phyloP scores from a whole-genome alignment of 1,140 invertebrate species.

The Eulimnadia texana region DNA sequence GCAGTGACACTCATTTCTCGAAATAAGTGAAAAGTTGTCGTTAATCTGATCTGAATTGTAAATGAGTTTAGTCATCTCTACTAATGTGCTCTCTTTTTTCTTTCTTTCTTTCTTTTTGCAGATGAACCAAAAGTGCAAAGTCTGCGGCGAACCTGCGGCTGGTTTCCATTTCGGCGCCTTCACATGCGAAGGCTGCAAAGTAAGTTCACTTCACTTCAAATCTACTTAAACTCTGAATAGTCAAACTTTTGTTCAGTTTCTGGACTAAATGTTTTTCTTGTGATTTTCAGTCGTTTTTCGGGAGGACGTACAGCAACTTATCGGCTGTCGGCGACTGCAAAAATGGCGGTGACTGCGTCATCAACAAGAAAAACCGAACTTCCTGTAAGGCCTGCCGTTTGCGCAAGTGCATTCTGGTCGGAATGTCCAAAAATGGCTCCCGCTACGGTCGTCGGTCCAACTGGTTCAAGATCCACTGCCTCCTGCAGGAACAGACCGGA shows the following conservation, averaged over 20 bases:
- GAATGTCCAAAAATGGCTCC: slow-evolving; percentile 38
- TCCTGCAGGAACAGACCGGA: slow-evolving; percentile 27
- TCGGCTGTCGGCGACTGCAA: slow-evolving; percentile 30
- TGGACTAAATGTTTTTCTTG: too few species aligned
- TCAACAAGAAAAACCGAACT: too few species aligned
- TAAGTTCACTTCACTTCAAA: too few species aligned
- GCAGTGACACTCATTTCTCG: too few species aligned
- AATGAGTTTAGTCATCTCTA: too few species aligned
- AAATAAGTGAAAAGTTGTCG: too few species aligned
- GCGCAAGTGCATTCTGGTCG: slow-evolving; percentile 35
- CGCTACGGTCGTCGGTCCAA: slow-evolving; percentile 28
- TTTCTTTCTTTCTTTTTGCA: slow-evolving; percentile 33
- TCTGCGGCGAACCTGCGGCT: too few species aligned
- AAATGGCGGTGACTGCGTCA: slow-evolving; percentile 33
- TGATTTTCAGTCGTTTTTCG: slow-evolving; percentile 42
- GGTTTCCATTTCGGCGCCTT: slow-evolving; percentile 45
- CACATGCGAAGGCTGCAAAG: slow-evolving; percentile 45
- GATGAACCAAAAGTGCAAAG: slow-evolving; percentile 32
- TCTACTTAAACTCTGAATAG: too few species aligned
- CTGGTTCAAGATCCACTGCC: slow-evolving; percentile 34
- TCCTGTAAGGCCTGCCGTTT: slow-evolving; percentile 39
- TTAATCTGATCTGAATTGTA: too few species aligned
- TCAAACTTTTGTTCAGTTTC: too few species aligned
- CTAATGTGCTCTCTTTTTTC: too few species aligned
- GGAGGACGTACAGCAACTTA: slow-evolving; percentile 38